These are phyloP conservation scores for Metellina segmentata DNA, from an alignment of 2,888 invertebrate genomes.

Conservation along the genomic window DNA sequence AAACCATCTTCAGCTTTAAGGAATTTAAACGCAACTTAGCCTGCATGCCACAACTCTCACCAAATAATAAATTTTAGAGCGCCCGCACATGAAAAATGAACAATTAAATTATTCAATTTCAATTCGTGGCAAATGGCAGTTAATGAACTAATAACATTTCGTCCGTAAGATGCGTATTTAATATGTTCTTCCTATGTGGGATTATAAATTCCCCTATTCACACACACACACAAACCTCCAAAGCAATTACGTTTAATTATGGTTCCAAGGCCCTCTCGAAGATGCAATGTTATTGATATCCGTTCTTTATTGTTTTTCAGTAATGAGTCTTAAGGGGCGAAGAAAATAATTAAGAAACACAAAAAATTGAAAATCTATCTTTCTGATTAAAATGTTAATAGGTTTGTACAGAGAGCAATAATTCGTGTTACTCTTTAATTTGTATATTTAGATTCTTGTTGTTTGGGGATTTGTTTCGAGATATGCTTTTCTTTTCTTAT, in stretches of 20 bases:
- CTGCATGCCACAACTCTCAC: too few species aligned
- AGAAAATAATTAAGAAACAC: background rate
- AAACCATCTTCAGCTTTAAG: too few species aligned
- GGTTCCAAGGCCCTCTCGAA: background rate
- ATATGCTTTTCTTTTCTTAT: background rate
- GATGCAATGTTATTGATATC: constrained; percentile 7
- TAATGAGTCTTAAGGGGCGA: constrained; percentile 9
- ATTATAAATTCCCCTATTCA: constrained; percentile 9
- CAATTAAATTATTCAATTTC: background rate
- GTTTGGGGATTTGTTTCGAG: background rate
- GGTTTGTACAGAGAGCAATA: background rate
- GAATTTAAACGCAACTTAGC: too few species aligned
- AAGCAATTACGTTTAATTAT: constrained; percentile 35
- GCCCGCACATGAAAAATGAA: background rate
- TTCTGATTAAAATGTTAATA: constrained; percentile 26
- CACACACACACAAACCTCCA: too few species aligned
- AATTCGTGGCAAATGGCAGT: background rate
- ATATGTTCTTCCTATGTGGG: background rate
- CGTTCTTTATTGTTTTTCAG: background rate
- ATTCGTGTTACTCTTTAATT: background rate
- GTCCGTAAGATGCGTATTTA: background rate
- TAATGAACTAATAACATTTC: constrained; percentile 11
- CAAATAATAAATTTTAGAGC: background rate
- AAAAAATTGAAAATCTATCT: constrained; percentile 24
- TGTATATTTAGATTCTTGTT: background rate